A percentile compares a stretch with the other conserved stretches of the same genome.
These are phyloP conservation scores for Zaprionus tsacasi DNA, from an alignment of 1,140 invertebrate genomes.

Conservation along the genomic window DNA sequence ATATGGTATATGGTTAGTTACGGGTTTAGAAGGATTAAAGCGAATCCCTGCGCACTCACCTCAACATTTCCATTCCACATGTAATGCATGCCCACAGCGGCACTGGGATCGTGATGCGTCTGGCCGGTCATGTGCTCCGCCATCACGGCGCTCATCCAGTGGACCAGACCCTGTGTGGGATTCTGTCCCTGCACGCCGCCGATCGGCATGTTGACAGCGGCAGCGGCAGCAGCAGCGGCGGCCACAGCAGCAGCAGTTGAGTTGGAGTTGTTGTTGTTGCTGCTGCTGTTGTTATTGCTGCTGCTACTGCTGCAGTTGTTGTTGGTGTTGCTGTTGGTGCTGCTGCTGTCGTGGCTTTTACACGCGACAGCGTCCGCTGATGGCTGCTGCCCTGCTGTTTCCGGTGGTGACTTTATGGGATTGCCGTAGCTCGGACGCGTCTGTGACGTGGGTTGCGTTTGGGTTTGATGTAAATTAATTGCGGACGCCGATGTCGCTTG, in stretches of 20 bases:
- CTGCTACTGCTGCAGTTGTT: slow-evolving; percentile 28
- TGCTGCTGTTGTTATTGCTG: slow-evolving; percentile 37
- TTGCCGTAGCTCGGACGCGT: slow-evolving; percentile 69
- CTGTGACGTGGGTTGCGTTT: slow-evolving; percentile 66
- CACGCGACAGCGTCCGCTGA: slow-evolving; percentile 57
- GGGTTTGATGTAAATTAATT: slow-evolving; percentile 78
- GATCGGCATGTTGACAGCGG: slow-evolving; percentile 80
- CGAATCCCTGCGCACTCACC: slow-evolving; percentile 84
- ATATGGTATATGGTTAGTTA: no score
- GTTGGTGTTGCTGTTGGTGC: slow-evolving; percentile 26
- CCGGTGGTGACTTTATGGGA: slow-evolving; percentile 75
- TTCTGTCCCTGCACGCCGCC: slow-evolving; percentile 86
- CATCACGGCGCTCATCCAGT: slow-evolving; percentile 93
- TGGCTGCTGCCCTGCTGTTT: slow-evolving; percentile 51
- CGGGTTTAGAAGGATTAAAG: no score
- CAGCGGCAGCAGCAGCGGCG: slow-evolving; percentile 57
- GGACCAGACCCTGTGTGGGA: slow-evolving; percentile 89
- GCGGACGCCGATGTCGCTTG: slow-evolving; percentile 61
- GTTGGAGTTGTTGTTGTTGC: slow-evolving; percentile 30
- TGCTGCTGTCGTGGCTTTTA: slow-evolving; percentile 58
- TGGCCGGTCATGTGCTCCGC: slow-evolving; percentile 91
- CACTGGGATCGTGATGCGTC: slow-evolving; percentile 86
- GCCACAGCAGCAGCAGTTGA: slow-evolving; percentile 60
- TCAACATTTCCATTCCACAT: slow-evolving; percentile 88
- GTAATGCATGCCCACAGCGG: slow-evolving; percentile 88